Evolutionary conservation across 2,797 vertebrate species (phyloP), one percentile per base, ranked within the genome.

Genomic region (Cygnus olor): DNA sequence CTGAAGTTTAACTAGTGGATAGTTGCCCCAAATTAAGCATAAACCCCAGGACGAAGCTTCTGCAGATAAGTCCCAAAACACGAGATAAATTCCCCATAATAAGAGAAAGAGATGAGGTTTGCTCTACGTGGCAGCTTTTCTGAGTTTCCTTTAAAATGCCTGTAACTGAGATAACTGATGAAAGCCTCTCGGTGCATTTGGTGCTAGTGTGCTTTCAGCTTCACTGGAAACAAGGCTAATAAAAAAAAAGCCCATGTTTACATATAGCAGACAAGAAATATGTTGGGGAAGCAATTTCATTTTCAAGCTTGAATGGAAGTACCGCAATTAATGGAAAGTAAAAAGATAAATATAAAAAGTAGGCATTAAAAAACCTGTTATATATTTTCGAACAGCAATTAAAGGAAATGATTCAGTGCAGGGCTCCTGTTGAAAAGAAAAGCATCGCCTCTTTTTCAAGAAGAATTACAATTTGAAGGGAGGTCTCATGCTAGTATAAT

Each of bases 321-420:
- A 80, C 53, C 47, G 68, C 96, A 96, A 96, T 94, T 94, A 96
- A 91, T 28, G 9, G 83, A 64, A 88, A 94, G 78, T 65, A 96
- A 91, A 95, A 94, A 91, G 85, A 90, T 80, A 94, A 91, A 95
- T 96, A 95, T 77, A 94, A 94, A 89, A 96, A 85, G 68, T 45
- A 94, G 78, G 71, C 94, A 94, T 95, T 82, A 95, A 94, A 93
- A 91, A 80, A 34, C 11, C 80, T 68, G 91, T 86, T 89, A 44
- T 65, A 25, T 90, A 38, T 91, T 96, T 94, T 89, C 95, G 93
- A 91, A 63, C 27, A 87, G 83, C 90, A 96, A 91, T 94, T 95
- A 95, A 94, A 96, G 65, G 56, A 78, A 94, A 88, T 86, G 78
- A 93, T 96, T 95, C 80, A 91, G 53, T 27, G 53, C 45, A 82